These are phyloP conservation scores for Gopherus flavomarginatus DNA, from an alignment of 2,113 vertebrate species.

Conservation along the genomic window DNA sequence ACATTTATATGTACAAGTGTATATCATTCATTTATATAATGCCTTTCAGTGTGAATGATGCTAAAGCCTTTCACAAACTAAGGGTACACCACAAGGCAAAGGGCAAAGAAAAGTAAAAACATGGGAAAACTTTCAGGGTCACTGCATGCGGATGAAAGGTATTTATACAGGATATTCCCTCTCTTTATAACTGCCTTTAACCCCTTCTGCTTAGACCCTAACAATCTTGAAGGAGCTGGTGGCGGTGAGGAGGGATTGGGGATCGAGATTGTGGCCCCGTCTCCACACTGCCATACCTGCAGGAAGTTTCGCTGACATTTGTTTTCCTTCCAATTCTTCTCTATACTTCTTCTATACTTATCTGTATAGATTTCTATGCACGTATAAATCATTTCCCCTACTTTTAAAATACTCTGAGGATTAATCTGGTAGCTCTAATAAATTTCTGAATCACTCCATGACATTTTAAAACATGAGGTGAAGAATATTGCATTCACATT, in stretches of 20 bases:
- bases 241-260: not conserved
- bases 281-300: not conserved
- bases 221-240: not conserved
- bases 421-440: not conserved
- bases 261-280: not conserved
- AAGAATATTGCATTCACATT: not conserved
- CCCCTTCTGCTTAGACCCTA: not conserved
- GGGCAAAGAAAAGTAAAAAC: not conserved
- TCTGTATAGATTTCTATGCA: not conserved
- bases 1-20: not conserved
- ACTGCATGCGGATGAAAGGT: not conserved
- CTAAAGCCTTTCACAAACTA: not conserved
- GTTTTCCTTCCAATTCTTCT: not conserved
- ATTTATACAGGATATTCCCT: not conserved
- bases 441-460: not conserved
- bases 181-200: not conserved
- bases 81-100: not conserved
- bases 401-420: not conserved
- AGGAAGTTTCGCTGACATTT: not conserved
- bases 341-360: not conserved
- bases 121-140: fast-evolving
- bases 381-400: not conserved
- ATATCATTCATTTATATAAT: not conserved
- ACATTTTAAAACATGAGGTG: not conserved
- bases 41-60: not conserved